Evolutionary conservation across 2,113 vertebrate genomes (phyloP).

Genomic region (Arenaria interpres): DNA sequence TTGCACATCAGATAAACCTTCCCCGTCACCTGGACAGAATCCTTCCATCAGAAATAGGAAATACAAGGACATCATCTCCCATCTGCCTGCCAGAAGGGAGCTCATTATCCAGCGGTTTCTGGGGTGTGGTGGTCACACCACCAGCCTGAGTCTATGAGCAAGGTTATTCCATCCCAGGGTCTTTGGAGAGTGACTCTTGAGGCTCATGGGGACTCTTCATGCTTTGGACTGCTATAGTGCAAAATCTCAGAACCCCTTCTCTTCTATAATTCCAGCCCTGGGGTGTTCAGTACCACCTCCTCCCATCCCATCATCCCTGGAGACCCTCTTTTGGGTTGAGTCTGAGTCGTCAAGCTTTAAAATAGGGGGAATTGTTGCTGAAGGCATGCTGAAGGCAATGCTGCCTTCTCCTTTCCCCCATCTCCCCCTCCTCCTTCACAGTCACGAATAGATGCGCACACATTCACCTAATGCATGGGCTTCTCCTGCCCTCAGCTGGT

Average conservation of each 20-base stretch:
- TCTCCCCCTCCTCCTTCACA: neutral
- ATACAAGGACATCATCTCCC: neutral
- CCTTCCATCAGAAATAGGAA: neutral
- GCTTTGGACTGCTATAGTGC: too few relatives aligned
- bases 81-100: neutral
- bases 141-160: neutral
- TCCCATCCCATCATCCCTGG: neutral
- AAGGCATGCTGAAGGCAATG: neutral
- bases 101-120: neutral
- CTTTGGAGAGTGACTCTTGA: neutral
- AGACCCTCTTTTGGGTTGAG: neutral
- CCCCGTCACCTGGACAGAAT: neutral
- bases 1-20: neutral
- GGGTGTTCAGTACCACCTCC: neutral
- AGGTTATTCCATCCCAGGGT: neutral
- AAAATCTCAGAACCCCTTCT: neutral
- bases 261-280: neutral
- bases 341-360: neutral
- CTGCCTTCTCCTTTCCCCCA: neutral
- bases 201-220: rapidly evolving
- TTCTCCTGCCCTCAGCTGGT: constrained; percentile 72
- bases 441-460: rapidly evolving
- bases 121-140: neutral
- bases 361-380: neutral
- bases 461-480: neutral